Percentiles rank a stretch among this genome's conserved stretches.
Evolutionary conservation across 2,113 vertebrate genomes (phyloP).

Genomic region (Saccopteryx bilineata): DNA sequence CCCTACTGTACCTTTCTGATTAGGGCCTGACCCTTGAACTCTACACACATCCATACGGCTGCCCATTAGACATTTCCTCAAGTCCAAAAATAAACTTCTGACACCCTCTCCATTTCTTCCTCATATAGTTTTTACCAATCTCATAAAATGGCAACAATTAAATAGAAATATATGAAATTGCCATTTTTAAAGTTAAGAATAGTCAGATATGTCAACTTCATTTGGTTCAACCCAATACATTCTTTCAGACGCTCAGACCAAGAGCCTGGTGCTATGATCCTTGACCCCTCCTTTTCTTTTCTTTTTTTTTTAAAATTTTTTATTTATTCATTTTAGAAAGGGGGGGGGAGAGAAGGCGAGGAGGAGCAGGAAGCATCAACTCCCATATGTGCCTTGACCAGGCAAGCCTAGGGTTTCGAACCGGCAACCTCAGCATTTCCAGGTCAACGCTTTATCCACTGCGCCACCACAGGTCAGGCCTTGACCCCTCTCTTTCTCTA

Average conservation of each 20-base stretch:
- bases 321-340: too few relatives aligned
- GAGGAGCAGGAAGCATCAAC: too few relatives aligned
- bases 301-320: too few relatives aligned
- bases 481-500: neutral
- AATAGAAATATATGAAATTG: conserved; percentile 17
- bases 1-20: neutral
- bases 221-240: neutral
- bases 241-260: neutral
- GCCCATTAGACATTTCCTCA: neutral
- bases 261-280: neutral
- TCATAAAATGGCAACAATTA: conserved; percentile 7
- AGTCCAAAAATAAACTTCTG: neutral
- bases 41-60: neutral
- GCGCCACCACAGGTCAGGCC: too few relatives aligned
- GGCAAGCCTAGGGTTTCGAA: too few relatives aligned
- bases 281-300: neutral
- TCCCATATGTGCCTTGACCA: too few relatives aligned
- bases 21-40: neutral
- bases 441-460: too few relatives aligned
- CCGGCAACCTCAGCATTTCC: too few relatives aligned
- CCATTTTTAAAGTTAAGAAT: neutral
- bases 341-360: too few relatives aligned
- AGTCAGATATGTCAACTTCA: neutral
- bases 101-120: neutral
- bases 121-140: neutral